Evolutionary conservation across 2,113 vertebrate genomes (phyloP), one percentile per base, ranked within the genome.

Genomic region (Corapipo altera): DNA sequence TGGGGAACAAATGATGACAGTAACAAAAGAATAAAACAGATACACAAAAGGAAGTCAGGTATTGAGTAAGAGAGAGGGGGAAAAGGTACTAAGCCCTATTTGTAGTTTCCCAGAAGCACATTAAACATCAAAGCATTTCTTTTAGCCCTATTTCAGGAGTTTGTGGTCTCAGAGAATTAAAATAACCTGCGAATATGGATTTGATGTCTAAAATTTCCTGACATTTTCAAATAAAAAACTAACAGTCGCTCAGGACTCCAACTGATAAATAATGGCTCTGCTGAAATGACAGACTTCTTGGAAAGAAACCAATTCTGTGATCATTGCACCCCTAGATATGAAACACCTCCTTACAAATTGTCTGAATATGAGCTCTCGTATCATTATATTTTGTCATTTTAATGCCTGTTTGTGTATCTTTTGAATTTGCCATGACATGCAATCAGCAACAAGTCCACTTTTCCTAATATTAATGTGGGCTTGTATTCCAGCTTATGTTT

Each of bases 301-400:
- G 97, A 97, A 97, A 93, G 94, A 73, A 96, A 97, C 97, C 97
- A 97, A 83, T 95, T 96, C 96, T 97, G 94, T 97, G 97, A 97
- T 97, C 97, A 96, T 85, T 94, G 97, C 95, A 95, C 93, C 95
- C 96, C 80, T 96, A 94, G 90, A 98, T 97, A 98, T 97, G 97
- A 97, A 98, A 97, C 97, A 97, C 97, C 97, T 97, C 93, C 87
- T 96, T 97, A 88, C 95, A 97, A 95, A 96, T 95, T 89, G 92
- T 91, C 94, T 91, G 91, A 93, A 92, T 97, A 95, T 96, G 89
- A 95, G 89, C 52, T 95, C 93, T 97, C 48, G 9, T 95, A 91
- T 93, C 94, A 84, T 97, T 96, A 74, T 87, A 76, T 97, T 97
- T 97, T 97, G 96, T 96, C 94, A 96, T 95, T 96, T 97, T 95